Conservation (phyloP, 2,888 invertebrate genomes). For the Ernsta delagoae region DNA sequence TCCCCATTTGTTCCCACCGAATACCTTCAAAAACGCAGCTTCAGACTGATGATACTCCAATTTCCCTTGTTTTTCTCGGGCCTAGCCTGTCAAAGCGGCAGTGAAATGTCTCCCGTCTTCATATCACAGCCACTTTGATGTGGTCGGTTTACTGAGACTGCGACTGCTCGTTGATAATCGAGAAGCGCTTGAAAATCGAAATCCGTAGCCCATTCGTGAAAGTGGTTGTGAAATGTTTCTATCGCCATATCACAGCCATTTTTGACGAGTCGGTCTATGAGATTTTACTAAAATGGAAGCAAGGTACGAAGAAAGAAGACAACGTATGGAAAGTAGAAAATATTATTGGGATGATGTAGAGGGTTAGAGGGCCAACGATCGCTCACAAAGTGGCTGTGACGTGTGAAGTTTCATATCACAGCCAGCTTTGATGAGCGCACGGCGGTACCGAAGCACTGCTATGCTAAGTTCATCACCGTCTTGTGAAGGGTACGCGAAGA, state of each 20-base stretch:
- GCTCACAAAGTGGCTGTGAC: slow-evolving; percentile 97
- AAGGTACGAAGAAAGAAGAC: slow-evolving; percentile 7
- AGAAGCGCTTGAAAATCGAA: slow-evolving; percentile 23
- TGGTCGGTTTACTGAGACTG: slow-evolving; percentile 87
- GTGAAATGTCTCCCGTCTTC: slow-evolving; percentile 88
- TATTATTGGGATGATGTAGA: slow-evolving; percentile 1
- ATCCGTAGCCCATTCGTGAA: slow-evolving; percentile 87
- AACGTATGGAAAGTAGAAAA: not conserved
- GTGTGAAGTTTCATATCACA: slow-evolving; percentile 93
- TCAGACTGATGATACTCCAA: slow-evolving; percentile 15
- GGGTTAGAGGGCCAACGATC: slow-evolving; percentile 62
- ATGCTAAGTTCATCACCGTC: not conserved
- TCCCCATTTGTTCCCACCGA: slow-evolving; percentile 73
- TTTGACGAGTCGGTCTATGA: slow-evolving; percentile 94
- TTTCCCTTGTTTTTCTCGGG: slow-evolving; percentile 65
- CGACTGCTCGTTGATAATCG: slow-evolving; percentile 36
- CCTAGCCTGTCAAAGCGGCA: slow-evolving; percentile 94
- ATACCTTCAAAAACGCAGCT: slow-evolving; percentile 30
- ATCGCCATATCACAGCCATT: slow-evolving; percentile 95
- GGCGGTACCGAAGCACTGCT: slow-evolving; percentile 29
- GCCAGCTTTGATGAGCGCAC: slow-evolving; percentile 98
- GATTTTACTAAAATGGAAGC: slow-evolving; percentile 56
- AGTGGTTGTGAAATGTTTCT: slow-evolving; percentile 66
- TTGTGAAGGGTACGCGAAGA: not conserved
- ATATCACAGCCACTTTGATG: slow-evolving; percentile 99